Evolutionary conservation across 1,140 invertebrate genomes (phyloP), one percentile per base, ranked within the genome.

Genomic region (Bicyclus anynana): DNA sequence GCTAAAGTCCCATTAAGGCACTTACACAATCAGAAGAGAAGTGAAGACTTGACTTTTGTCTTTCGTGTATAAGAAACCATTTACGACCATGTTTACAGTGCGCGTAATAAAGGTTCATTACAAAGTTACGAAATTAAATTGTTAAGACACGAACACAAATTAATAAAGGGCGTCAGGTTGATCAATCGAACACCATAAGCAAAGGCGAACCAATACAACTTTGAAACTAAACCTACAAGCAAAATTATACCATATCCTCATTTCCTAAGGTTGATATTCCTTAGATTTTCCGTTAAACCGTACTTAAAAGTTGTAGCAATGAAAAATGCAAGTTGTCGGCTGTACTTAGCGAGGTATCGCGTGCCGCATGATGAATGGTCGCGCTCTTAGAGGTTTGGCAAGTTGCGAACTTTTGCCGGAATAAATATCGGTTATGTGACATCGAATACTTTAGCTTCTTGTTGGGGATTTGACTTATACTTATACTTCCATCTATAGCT

Each of bases 301-400:
- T 49, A 62, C 57, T 68, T 7, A 61, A 66, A 75, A 73, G 55
- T 77, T 73, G 58, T 44, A 33, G 57, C 72, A 68, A 71, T 74
- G 77, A 79, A 79, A 79, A 79, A 79, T 79, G 72, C 65, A 72
- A 79, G 76, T 78, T 62, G 44, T 66, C 23, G 53, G 27, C 40
- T 38, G 59, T 78, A 69, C 77, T 80, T 80, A 72, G 58, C 47
- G 37, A 59, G 69, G 64, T 78, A 68, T 79, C 66, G 74, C 66
- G 67, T 74, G 72, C 57, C 59, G 62, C 65, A 74, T 75, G 75
- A 78, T 74, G 72, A 78, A 78, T 77, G 61, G 44, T 56, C 64
- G 51, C 72, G 69, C 58, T 54, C 61, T 59, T 53, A 67, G 10
- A 67, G 68, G 57, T 48, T 60, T 46, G 14, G 26, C 33, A 54